phyloP scores from a whole-genome alignment of 2,888 invertebrate species.

The Drosophila anomelani region DNA sequence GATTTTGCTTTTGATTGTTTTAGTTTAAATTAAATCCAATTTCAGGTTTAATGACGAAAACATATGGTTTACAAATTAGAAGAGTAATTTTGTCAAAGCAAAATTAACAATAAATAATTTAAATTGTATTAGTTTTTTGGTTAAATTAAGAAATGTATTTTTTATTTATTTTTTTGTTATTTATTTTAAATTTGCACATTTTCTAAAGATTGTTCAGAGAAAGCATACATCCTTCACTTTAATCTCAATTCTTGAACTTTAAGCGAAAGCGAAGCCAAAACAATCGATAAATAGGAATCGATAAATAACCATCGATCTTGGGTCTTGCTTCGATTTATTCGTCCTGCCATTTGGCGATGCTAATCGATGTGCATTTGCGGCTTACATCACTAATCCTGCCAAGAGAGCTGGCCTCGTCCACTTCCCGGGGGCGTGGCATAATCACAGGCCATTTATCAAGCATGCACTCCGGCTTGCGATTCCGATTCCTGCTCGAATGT shows the following conservation, averaged over 20 bases:
- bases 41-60: not conserved
- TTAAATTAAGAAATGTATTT: too few species aligned
- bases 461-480: constrained; percentile 26
- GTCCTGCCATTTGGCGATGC: constrained; percentile 16
- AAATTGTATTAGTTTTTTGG: too few species aligned
- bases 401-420: constrained; percentile 5
- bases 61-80: not conserved
- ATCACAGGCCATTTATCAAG: constrained; percentile 50
- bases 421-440: constrained; percentile 33
- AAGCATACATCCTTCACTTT: too few species aligned
- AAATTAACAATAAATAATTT: not conserved
- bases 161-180: not conserved
- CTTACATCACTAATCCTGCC: constrained; percentile 25
- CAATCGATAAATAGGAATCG: constrained; percentile 7
- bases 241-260: not conserved
- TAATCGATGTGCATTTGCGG: constrained; percentile 36
- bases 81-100: not conserved
- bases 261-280: not conserved
- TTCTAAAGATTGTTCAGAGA: not conserved
- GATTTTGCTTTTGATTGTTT: not conserved
- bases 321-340: constrained; percentile 25
- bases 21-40: constrained; percentile 3
- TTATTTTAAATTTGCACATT: not conserved
- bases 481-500: constrained; percentile 4
- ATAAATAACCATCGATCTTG: constrained; percentile 29